Percentiles rank a stretch among this genome's conserved stretches.
Conservation (phyloP, 2,797 vertebrate species). For the Acanthurus lineatus region DNA sequence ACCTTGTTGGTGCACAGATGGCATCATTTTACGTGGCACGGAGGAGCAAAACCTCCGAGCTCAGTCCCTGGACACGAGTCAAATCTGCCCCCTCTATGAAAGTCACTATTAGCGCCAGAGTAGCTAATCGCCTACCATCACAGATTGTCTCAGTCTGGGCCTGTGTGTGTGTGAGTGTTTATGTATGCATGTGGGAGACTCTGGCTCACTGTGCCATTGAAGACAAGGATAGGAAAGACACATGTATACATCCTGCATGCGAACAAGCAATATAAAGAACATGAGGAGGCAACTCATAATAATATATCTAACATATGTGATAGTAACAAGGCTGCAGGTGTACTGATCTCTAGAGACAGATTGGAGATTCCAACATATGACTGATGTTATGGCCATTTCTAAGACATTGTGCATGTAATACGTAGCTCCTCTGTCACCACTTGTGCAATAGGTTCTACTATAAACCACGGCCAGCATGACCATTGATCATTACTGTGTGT, state of each 20-base stretch:
- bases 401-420: conserved; percentile 3
- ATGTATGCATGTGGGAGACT: conserved; percentile 38
- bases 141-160: conserved; percentile 54
- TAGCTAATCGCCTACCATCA: conserved; percentile 66
- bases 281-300: neutral
- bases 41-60: conserved; percentile 65
- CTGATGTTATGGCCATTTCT: conserved; percentile 27
- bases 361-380: conserved; percentile 15
- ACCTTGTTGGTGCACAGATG: conserved; percentile 80
- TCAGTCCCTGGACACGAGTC: conserved; percentile 76
- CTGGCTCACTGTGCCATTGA: conserved; percentile 12
- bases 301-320: conserved; percentile 4
- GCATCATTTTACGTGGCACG: conserved; percentile 67
- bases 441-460: conserved; percentile 11
- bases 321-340: conserved; percentile 38
- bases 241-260: neutral
- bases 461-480: neutral
- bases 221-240: conserved; percentile 1
- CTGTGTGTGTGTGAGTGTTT: conserved; percentile 4
- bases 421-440: conserved; percentile 5
- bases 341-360: conserved; percentile 62
- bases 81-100: conserved; percentile 69
- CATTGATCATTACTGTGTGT: conserved; percentile 21
- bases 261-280: neutral
- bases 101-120: conserved; percentile 74